Conservation (phyloP, 2,113 vertebrate species). For the Eulemur macaco region DNA sequence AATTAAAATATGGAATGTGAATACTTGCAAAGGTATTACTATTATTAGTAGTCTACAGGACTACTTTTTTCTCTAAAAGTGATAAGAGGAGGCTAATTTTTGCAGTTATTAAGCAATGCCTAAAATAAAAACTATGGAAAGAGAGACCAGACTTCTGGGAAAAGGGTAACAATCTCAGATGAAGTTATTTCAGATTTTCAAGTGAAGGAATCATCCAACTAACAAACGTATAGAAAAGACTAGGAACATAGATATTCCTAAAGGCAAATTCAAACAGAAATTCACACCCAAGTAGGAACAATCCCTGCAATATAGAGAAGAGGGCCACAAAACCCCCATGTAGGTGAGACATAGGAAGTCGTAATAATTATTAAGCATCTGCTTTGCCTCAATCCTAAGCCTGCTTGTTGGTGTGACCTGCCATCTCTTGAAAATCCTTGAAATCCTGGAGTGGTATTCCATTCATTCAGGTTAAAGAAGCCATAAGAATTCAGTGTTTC, state of each 20-base stretch:
- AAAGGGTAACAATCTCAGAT: background rate
- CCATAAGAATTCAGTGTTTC: background rate
- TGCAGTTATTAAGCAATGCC: background rate
- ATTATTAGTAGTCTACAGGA: background rate
- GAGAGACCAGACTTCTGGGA: background rate
- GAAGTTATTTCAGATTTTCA: conserved; percentile 22
- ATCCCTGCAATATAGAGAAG: background rate
- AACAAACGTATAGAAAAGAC: background rate
- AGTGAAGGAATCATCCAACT: background rate
- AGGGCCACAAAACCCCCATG: background rate
- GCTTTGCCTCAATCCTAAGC: background rate
- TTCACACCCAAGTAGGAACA: background rate
- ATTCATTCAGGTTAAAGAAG: conserved; percentile 28
- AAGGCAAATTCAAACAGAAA: background rate
- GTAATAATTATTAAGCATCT: background rate
- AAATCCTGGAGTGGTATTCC: background rate
- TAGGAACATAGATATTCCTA: background rate
- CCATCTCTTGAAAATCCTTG: background rate
- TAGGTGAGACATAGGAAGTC: background rate
- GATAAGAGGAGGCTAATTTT: background rate
- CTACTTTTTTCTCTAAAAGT: background rate
- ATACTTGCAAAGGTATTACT: background rate
- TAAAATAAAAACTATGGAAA: background rate
- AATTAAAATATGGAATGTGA: conserved; percentile 19
- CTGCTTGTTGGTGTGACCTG: background rate